phyloP scores from a whole-genome alignment of 2,797 vertebrate genomes.

The Oryzias dopingdopingensis region DNA sequence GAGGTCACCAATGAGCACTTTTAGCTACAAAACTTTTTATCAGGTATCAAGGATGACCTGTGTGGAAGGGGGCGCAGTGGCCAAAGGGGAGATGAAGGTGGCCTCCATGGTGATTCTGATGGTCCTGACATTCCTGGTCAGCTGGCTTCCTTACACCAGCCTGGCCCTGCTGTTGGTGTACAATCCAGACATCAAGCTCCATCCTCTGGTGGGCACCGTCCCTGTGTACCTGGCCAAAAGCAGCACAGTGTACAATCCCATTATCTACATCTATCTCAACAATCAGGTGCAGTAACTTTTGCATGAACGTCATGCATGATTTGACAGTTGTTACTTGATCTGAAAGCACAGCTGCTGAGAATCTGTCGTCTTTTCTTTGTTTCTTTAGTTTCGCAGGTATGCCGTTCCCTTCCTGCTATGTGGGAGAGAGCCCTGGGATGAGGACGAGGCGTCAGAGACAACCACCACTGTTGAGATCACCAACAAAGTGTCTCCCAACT shows the following conservation, averaged over 20 bases:
- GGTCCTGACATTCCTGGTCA: slow-evolving; percentile 72
- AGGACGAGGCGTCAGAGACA: slow-evolving; percentile 54
- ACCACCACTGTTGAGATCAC: slow-evolving; percentile 42
- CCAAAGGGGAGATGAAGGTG: slow-evolving; percentile 64
- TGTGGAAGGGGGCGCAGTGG: slow-evolving; percentile 63
- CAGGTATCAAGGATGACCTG: slow-evolving; percentile 68
- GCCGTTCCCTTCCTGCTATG: slow-evolving; percentile 75
- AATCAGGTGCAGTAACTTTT: slow-evolving; percentile 62
- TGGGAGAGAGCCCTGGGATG: slow-evolving; percentile 42
- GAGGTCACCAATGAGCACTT: no score
- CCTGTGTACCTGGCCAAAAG: slow-evolving; percentile 78
- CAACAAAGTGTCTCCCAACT: slow-evolving; percentile 61
- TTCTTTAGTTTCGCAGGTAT: slow-evolving; percentile 69
- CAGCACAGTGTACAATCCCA: slow-evolving; percentile 75
- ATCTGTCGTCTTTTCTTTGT: slow-evolving; percentile 1
- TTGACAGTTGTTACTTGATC: not conserved
- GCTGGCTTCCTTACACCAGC: slow-evolving; percentile 69
- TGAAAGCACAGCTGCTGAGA: not conserved
- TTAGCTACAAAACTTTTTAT: not conserved
- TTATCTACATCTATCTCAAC: slow-evolving; percentile 80
- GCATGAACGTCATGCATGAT: not conserved
- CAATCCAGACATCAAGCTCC: slow-evolving; percentile 59
- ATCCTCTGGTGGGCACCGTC: slow-evolving; percentile 62
- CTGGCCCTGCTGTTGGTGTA: slow-evolving; percentile 66
- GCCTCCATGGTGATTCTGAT: slow-evolving; percentile 69